Evolutionary conservation across 2,888 invertebrate genomes (phyloP).

Genomic region (Cepaea hortensis): DNA sequence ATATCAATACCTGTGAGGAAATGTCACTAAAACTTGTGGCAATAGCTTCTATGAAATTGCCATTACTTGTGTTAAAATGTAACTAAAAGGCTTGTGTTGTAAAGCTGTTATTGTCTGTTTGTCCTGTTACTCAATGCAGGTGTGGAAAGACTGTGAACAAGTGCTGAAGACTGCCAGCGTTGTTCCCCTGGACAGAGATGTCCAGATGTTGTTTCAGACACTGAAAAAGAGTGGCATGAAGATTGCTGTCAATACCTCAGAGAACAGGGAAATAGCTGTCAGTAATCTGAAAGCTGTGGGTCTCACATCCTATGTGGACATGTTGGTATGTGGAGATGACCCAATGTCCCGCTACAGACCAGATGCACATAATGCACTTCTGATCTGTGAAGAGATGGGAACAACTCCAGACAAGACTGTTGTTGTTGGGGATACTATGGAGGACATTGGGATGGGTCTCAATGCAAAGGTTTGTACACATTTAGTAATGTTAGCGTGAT

Average conservation of each 20-base stretch:
- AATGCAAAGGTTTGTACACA: conserved; percentile 70
- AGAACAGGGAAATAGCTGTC: conserved; percentile 66
- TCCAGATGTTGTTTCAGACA: conserved; percentile 66
- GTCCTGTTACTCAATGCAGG: background rate
- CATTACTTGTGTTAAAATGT: too few species aligned
- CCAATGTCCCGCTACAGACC: conserved; percentile 73
- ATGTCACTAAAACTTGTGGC: too few species aligned
- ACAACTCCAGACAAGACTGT: conserved; percentile 67
- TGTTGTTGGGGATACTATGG: conserved; percentile 77
- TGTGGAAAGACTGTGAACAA: conserved; percentile 49
- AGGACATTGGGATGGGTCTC: conserved; percentile 76
- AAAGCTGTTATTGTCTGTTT: too few species aligned
- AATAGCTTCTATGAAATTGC: too few species aligned
- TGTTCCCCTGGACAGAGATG: conserved; percentile 57
- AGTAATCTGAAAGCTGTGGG: conserved; percentile 62
- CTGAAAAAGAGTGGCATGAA: conserved; percentile 75
- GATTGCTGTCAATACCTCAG: conserved; percentile 77
- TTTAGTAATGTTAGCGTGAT: background rate
- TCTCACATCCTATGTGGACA: conserved; percentile 73
- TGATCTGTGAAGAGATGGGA: conserved; percentile 71
- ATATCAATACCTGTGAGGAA: too few species aligned
- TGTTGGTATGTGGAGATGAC: conserved; percentile 78
- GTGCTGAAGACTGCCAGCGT: conserved; percentile 53
- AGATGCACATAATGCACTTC: conserved; percentile 73
- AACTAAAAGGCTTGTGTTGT: too few species aligned